Conservation (phyloP, 1,140 invertebrate genomes). For the Drosophila pallidifrons region DNA sequence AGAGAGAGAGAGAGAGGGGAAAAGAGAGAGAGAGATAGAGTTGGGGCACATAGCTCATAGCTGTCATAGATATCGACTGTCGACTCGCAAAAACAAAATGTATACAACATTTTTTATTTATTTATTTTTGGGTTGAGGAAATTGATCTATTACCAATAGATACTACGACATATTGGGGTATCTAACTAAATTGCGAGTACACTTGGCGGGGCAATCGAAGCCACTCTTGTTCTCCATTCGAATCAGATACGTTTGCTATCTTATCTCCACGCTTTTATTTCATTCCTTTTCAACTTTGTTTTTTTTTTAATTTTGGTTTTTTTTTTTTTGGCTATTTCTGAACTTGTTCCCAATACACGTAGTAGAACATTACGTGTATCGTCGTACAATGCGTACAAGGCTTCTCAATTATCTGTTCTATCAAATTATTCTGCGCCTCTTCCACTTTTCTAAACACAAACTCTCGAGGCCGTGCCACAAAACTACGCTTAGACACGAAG, state of each 20-base stretch:
- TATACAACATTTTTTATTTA: no score
- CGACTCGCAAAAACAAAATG: not conserved
- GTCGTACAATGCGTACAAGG: conserved; percentile 16
- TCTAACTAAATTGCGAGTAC: not conserved
- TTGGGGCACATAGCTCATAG: conserved; percentile 58
- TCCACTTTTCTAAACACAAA: not conserved
- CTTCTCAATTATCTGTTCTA: conserved; percentile 34
- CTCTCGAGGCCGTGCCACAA: not conserved
- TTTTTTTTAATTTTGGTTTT: not conserved
- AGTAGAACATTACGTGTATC: not conserved
- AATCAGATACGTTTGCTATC: conserved; percentile 18
- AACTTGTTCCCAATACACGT: conserved; percentile 10
- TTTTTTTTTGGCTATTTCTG: conserved; percentile 27
- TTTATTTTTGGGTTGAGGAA: not conserved
- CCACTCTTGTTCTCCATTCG: not conserved
- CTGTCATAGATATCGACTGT: conserved; percentile 61
- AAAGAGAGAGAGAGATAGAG: no score
- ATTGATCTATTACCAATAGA: conserved; percentile 25
- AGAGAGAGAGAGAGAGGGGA: no score
- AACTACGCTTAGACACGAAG: conserved; percentile 7
- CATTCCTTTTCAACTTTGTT: no score
- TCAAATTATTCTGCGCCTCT: conserved; percentile 25
- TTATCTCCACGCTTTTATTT: conserved; percentile 17
- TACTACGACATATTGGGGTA: not conserved
- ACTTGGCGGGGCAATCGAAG: conserved; percentile 3